phyloP scores from a whole-genome alignment of 2,113 vertebrate species.

The Halichoerus grypus region DNA sequence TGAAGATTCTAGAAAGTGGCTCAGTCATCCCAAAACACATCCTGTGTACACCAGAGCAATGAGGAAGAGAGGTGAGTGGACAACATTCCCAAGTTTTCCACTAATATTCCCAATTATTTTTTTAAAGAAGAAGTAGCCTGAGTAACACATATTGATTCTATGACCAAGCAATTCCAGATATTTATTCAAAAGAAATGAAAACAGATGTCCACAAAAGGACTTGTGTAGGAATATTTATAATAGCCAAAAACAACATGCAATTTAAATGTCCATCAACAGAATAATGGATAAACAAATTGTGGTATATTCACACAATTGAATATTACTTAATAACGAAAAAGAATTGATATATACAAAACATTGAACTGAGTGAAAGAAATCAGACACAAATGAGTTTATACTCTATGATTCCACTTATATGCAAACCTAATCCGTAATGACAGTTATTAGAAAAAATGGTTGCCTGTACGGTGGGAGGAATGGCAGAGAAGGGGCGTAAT shows the following conservation, averaged over 20 bases:
- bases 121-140: not conserved
- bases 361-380: not conserved
- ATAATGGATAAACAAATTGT: slow-evolving; percentile 12
- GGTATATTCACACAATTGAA: not conserved
- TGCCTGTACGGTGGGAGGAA: not conserved
- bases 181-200: slow-evolving; percentile 43
- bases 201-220: not conserved
- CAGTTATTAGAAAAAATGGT: not conserved
- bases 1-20: not conserved
- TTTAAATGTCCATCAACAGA: not conserved
- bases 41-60: not conserved
- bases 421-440: not conserved
- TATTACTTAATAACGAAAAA: not conserved
- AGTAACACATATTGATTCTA: not conserved
- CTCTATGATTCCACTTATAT: not conserved
- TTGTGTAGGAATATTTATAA: not conserved
- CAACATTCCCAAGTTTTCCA: not conserved
- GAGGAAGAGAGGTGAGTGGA: not conserved
- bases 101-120: not conserved
- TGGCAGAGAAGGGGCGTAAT: not conserved
- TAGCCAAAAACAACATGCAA: slow-evolving; percentile 24
- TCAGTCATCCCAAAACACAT: not conserved
- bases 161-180: not conserved
- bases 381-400: not conserved
- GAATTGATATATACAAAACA: not conserved